Evolutionary conservation across 1,140 invertebrate genomes (phyloP).

Genomic region (Drosophila bipectinata): DNA sequence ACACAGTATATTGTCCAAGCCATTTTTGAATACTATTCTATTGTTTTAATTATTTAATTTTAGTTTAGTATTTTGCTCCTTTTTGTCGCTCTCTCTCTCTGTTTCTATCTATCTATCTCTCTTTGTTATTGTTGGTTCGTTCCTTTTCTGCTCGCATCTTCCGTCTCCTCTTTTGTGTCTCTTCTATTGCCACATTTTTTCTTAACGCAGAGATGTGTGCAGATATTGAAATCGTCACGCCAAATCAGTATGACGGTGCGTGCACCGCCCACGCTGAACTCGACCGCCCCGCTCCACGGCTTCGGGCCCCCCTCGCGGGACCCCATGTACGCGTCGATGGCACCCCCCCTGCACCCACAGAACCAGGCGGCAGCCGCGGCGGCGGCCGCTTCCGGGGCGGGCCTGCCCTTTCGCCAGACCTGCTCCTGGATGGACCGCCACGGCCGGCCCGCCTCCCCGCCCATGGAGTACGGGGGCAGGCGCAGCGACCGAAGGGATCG

Average conservation of each 20-base stretch:
- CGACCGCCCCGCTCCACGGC: slow-evolving; percentile 83
- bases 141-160: slow-evolving; percentile 65
- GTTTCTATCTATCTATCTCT: slow-evolving; percentile 38
- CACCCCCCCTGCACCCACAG: slow-evolving; percentile 73
- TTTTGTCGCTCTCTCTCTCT: slow-evolving; percentile 26
- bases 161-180: slow-evolving; percentile 82
- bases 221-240: slow-evolving; percentile 95
- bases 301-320: slow-evolving; percentile 83
- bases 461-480: slow-evolving; percentile 85
- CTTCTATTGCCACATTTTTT: slow-evolving; percentile 84
- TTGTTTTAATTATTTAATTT: slow-evolving; percentile 35
- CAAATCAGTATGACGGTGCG: slow-evolving; percentile 94
- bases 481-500: slow-evolving; percentile 79
- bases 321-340: slow-evolving; percentile 84
- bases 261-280: slow-evolving; percentile 86
- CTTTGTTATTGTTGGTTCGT: slow-evolving; percentile 64
- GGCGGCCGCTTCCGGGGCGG: slow-evolving; percentile 84
- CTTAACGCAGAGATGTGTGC: slow-evolving; percentile 84
- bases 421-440: slow-evolving; percentile 97
- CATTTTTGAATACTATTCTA: slow-evolving; percentile 8
- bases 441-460: slow-evolving; percentile 93
- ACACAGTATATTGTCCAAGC: slow-evolving; percentile 19
- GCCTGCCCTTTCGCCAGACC: slow-evolving; percentile 88
- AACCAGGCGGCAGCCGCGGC: slow-evolving; percentile 64
- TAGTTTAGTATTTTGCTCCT: slow-evolving; percentile 38